Base-by-base conservation (phyloP, 1,140 invertebrate genomes). In the Potamilus streckersoni region DNA sequence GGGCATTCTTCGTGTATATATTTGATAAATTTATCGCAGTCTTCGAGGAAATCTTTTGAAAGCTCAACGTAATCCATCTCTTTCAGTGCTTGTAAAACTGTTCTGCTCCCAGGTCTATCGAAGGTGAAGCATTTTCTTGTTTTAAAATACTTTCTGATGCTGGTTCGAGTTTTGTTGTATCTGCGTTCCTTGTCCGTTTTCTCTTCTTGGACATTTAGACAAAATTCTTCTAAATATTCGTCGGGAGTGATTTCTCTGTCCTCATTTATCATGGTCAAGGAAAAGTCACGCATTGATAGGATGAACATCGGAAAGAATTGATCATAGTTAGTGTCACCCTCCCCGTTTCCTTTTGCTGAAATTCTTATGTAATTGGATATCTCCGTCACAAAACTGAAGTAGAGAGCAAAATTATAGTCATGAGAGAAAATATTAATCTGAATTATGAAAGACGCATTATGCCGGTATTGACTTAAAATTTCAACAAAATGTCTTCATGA, bases 51-150 rank as follows among this genome's bases (percentile, higher is more conserved):
- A 14, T 66, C 64, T 19, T 66, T 49, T 5, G 17, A n/a, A 38
- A 66, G 64, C 16, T 66, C 64, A 11, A 19, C 31, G 19, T 66
- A 31, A 5, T 23, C 13, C 11, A 49, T 23, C 8, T 13, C 19
- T 11, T 66, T 49, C 13, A 66, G 16, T 8, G 8, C 5, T 38
- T 17, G 17, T 31, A 66, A 49, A 11, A 66, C 64, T 3, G 15
- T 66, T 66, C 64, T 31, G 17, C 65, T 49, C 19, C 17, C 65
- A 49, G 65, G 65, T 38, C 65, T 27, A 23, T 66, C 65, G 31
- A 66, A 66, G 27, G 65, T 66, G n/a, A 66, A 66, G 31, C 38
- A 31, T 38, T 66, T 66, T 6, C 65, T 66, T 2, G 31, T 17
- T 66, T 31, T 66, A 16, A 66, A 66, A 14, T 66, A 66, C n/a